Base-by-base conservation (phyloP, 2,113 vertebrate genomes). In the Saguinus imperator region DNA sequence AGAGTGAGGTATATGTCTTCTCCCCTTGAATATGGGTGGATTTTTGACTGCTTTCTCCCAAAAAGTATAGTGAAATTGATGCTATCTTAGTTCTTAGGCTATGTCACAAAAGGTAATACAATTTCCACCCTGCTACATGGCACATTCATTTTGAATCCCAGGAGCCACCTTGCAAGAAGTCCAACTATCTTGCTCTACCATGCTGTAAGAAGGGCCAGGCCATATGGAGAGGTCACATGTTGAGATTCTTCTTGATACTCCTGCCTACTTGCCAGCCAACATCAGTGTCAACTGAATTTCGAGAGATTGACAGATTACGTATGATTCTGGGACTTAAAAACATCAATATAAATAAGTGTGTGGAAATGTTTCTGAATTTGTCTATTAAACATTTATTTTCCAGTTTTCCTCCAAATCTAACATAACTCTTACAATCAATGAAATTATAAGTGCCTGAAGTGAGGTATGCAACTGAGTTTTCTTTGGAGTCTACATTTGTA, bases 381-480 rank as follows among this genome's bases (percentile, higher is more conserved):
- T 37, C 80, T 29, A 48, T 18, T 35, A 90, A 73, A 68, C 12
- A 61, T 23, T 73, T 32, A 61, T 58, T 87, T 76, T 95, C 55
- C n/a, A 89, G n/a, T 79, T 89, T 92, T 94, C 87, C 66, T 89
- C 21, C 73, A 93, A 93, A 91, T 68, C 48, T 95, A 84, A 91
- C 50, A 66, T 77, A n/a, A 93, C n/a, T 84, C 48, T 93, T 72
- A 81, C 37, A 94, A 72, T 86, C 13, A 57, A 50, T 94, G 73
- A 83, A 92, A 64, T 68, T 23, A 82, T 1, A 93, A 88, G 16
- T 86, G 25, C 77, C 80, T 75, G 68, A 93, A 40, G 80, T 40
- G 66, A 68, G 35, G 13, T n/a, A 73, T 40, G 1, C 52, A 57
- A n/a, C 29, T 75, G 14, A 89, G 48, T 52, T 88, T 83, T 90